Percentiles rank a stretch among this genome's conserved stretches.
Evolutionary conservation across 2,888 invertebrate genomes (phyloP).

Genomic region (Maniola hyperantus): DNA sequence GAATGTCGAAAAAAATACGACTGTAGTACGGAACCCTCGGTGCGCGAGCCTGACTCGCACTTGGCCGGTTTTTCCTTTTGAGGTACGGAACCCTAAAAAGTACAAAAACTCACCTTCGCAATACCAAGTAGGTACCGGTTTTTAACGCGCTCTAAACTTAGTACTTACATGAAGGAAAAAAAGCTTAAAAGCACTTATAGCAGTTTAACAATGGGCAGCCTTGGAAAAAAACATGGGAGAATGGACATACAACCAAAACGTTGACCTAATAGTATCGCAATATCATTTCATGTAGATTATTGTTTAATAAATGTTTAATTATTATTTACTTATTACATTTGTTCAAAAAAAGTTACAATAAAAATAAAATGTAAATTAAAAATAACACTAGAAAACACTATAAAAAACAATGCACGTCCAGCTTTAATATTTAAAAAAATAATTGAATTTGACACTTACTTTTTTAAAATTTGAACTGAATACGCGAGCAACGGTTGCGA

Average conservation of each 20-base stretch:
- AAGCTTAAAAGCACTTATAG: constrained; percentile 9
- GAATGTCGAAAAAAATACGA: too few relatives aligned
- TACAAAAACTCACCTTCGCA: background rate
- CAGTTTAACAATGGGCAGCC: constrained; percentile 18
- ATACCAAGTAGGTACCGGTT: constrained; percentile 12
- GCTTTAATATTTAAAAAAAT: background rate
- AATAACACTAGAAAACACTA: background rate
- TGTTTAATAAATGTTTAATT: background rate
- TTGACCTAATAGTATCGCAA: background rate
- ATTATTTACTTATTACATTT: background rate
- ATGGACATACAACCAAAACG: background rate
- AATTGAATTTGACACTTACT: constrained; percentile 18
- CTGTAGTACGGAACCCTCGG: too few relatives aligned
- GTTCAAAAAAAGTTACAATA: background rate
- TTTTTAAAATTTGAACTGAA: constrained; percentile 8
- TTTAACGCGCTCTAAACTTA: background rate
- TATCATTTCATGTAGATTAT: background rate
- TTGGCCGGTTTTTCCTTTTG: too few relatives aligned
- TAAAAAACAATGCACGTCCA: background rate
- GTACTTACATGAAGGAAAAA: background rate
- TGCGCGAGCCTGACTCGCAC: too few relatives aligned
- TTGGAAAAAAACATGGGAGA: constrained; percentile 12
- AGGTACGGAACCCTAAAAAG: too few relatives aligned
- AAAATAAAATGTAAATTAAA: background rate
- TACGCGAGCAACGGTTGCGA: constrained; percentile 13